phyloP scores from a whole-genome alignment of 2,888 invertebrate genomes.

The Resseliella maxima region DNA sequence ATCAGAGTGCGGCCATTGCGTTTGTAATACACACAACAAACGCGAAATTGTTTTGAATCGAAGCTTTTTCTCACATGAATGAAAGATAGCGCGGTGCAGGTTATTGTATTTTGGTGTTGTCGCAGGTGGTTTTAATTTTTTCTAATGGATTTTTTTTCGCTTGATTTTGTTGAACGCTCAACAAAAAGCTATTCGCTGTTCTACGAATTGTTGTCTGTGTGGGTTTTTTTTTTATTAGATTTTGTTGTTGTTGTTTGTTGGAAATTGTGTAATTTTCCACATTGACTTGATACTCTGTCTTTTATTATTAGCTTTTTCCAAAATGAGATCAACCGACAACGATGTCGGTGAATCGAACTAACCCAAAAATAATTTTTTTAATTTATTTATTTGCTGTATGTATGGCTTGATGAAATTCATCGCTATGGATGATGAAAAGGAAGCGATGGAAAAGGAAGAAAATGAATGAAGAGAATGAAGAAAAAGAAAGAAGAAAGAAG shows the following conservation, averaged over 20 bases:
- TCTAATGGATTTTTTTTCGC: conserved; percentile 39
- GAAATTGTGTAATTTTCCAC: neutral
- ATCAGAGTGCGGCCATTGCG: neutral
- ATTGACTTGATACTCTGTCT: neutral
- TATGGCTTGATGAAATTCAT: neutral
- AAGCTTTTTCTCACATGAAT: conserved; percentile 46
- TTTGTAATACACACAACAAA: neutral
- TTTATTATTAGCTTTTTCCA: conserved; percentile 35
- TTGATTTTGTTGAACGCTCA: neutral
- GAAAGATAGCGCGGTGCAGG: neutral
- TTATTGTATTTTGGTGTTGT: conserved; percentile 54
- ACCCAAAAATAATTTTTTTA: neutral
- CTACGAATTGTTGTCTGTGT: too few species aligned
- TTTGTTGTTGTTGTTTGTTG: neutral
- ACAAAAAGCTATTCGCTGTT: neutral
- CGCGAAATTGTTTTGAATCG: neutral
- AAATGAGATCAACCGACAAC: neutral
- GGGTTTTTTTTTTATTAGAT: neutral
- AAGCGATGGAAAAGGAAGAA: neutral
- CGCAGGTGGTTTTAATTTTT: conserved; percentile 56
- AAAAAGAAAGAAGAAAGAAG: too few species aligned
- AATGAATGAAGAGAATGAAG: neutral
- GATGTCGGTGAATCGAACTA: neutral
- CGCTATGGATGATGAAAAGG: neutral
- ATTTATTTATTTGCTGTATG: neutral